These are phyloP conservation scores for Latheticus oryzae DNA, from an alignment of 2,888 invertebrate species.

Conservation along the genomic window DNA sequence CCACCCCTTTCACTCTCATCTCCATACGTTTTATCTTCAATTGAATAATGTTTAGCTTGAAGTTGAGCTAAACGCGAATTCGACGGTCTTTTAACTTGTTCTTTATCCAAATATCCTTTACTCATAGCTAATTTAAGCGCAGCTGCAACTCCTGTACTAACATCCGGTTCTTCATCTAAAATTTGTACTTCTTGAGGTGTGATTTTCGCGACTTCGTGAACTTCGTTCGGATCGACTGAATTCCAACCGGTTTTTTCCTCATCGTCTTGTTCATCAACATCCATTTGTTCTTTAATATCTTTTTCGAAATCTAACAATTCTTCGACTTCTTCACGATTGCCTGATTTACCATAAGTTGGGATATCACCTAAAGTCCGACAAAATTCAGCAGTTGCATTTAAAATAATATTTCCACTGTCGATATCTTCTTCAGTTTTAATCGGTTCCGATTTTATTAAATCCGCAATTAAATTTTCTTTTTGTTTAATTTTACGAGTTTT, in stretches of 20 bases:
- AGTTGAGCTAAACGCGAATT: constrained; percentile 80
- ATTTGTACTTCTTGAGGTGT: constrained; percentile 74
- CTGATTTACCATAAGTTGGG: constrained; percentile 92
- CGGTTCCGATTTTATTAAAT: constrained; percentile 56
- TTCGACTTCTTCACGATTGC: constrained; percentile 87
- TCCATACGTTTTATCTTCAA: constrained; percentile 81
- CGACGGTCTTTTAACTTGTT: constrained; percentile 78
- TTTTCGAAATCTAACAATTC: constrained; percentile 56
- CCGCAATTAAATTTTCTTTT: constrained; percentile 63
- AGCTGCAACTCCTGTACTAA: constrained; percentile 90
- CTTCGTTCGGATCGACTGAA: constrained; percentile 66
- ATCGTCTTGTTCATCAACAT: constrained; percentile 54
- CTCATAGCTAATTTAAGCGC: constrained; percentile 91
- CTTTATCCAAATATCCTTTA: constrained; percentile 93
- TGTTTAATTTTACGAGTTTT: constrained; percentile 72
- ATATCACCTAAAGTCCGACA: constrained; percentile 94
- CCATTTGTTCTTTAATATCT: constrained; percentile 52
- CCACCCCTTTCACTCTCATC: constrained; percentile 78
- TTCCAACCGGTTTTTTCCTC: constrained; percentile 68
- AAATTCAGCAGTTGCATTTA: constrained; percentile 97
- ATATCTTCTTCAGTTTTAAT: constrained; percentile 61
- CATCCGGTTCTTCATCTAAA: constrained; percentile 92
- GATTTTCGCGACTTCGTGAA: constrained; percentile 62
- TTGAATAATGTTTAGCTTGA: constrained; percentile 83
- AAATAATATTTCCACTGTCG: constrained; percentile 73